phyloP scores from a whole-genome alignment of 2,888 invertebrate species.

The Tenthredo amoena region DNA sequence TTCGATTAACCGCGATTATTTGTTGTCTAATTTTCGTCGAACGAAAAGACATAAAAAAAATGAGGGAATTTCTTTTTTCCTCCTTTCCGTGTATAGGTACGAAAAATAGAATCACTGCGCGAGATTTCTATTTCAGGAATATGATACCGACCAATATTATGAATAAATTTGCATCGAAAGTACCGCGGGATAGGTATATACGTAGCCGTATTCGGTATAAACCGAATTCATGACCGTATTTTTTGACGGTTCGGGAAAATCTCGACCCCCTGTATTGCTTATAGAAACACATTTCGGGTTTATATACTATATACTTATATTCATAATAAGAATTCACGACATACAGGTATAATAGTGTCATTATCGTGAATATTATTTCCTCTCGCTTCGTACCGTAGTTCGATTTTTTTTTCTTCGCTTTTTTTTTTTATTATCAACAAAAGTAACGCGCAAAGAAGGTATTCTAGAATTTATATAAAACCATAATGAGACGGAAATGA shows the following conservation, averaged over 20 bases:
- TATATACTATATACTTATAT: not conserved
- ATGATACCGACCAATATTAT: conserved; percentile 48
- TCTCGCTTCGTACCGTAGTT: not conserved
- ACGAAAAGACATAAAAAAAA: not conserved
- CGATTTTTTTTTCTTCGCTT: not conserved
- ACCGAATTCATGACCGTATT: conserved; percentile 35
- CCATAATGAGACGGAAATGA: not conserved
- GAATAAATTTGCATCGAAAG: conserved; percentile 48
- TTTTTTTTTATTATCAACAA: not conserved
- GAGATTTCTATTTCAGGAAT: conserved; percentile 38
- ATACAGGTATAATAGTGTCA: not conserved
- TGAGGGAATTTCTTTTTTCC: not conserved
- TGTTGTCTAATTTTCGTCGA: not conserved
- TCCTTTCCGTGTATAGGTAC: not conserved
- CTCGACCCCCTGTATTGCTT: conserved; percentile 21
- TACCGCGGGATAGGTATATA: not conserved
- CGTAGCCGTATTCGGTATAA: conserved; percentile 25
- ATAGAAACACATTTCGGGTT: not conserved
- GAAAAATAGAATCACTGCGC: conserved; percentile 4
- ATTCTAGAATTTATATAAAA: not conserved
- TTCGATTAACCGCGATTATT: not conserved
- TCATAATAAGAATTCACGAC: conserved; percentile 20
- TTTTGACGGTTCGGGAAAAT: conserved; percentile 28
- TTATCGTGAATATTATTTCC: not conserved
- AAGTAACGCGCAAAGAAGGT: not conserved